These are phyloP conservation scores for Sarcophaga caerulescens DNA, from an alignment of 2,888 invertebrate genomes.

Conservation along the genomic window DNA sequence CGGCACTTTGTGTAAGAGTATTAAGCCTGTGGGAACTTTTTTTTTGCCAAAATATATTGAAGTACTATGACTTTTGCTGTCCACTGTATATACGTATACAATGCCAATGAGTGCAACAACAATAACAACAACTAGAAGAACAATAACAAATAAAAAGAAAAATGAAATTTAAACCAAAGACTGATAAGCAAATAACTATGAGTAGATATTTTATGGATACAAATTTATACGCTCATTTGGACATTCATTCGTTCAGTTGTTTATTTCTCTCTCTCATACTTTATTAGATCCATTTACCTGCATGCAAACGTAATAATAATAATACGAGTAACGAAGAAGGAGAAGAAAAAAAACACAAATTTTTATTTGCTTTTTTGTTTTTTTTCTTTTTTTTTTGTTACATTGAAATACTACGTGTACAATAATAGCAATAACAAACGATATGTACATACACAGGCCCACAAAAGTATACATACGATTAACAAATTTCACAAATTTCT, in stretches of 20 bases:
- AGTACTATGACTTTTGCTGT: no score
- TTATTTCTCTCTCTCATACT: neutral
- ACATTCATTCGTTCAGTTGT: neutral
- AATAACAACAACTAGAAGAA: neutral
- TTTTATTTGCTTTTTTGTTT: neutral
- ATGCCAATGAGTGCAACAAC: neutral
- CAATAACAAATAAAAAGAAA: neutral
- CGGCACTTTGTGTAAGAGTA: no score
- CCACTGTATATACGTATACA: neutral
- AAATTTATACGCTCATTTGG: neutral
- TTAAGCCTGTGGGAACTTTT: no score
- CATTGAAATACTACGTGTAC: neutral
- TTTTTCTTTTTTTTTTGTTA: neutral
- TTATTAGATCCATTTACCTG: neutral
- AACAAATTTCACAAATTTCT: no score
- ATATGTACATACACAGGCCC: neutral
- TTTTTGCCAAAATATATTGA: no score
- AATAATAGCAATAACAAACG: neutral
- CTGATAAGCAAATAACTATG: neutral
- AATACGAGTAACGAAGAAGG: neutral
- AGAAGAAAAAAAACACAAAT: neutral
- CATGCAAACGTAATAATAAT: neutral
- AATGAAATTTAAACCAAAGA: neutral
- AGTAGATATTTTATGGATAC: neutral
- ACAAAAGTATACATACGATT: no score